Evolutionary conservation across 2,888 invertebrate species (phyloP).

Genomic region (Stomorhina lunata): DNA sequence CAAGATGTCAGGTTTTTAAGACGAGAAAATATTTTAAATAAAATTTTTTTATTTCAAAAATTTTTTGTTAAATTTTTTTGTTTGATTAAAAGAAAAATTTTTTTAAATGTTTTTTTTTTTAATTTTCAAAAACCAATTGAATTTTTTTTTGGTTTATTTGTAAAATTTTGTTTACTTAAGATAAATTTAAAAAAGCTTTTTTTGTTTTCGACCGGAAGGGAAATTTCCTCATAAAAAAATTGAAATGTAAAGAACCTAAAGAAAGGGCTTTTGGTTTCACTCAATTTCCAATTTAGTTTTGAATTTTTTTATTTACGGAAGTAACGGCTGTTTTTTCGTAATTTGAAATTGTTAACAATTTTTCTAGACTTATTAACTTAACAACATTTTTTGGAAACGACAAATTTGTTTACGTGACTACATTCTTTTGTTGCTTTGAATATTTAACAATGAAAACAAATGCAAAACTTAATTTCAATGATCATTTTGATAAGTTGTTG

Average conservation of each 20-base stretch:
- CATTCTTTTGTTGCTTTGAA: not conserved
- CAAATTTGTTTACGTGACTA: not conserved
- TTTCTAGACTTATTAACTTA: not conserved
- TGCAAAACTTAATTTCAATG: not conserved
- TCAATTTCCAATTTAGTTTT: no score
- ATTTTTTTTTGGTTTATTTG: not conserved
- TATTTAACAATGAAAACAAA: not conserved
- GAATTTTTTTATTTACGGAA: not conserved
- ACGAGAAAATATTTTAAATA: no score
- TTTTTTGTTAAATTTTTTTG: no score
- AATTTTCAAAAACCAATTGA: no score
- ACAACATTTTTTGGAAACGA: not conserved
- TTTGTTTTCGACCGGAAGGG: not conserved
- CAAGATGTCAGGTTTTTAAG: no score
- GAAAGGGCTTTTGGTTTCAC: no score
- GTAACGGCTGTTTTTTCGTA: not conserved
- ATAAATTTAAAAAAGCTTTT: no score
- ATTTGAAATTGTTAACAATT: not conserved
- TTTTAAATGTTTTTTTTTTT: no score
- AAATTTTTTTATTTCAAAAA: no score
- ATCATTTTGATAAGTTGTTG: not conserved
- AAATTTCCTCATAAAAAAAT: not conserved
- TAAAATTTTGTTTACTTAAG: no score
- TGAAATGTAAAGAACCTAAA: no score
- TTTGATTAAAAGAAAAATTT: no score